phyloP scores from a whole-genome alignment of 2,888 invertebrate genomes.

The Acleris laterana region DNA sequence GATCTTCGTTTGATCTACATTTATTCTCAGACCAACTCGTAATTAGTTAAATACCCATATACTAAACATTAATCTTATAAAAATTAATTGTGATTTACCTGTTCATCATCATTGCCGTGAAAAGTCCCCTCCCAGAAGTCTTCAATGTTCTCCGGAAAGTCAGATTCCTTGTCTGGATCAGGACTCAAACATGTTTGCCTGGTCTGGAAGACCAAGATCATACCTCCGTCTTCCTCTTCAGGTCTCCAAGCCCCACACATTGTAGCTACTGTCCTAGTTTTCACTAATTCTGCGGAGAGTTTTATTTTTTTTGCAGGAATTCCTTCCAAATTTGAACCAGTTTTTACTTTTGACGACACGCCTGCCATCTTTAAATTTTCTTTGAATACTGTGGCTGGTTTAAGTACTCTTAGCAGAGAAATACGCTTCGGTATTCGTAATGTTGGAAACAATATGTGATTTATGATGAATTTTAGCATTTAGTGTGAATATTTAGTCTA shows the following conservation, averaged over 20 bases:
- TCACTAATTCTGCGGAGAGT: slow-evolving; percentile 44
- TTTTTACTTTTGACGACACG: slow-evolving; percentile 52
- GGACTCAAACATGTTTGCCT: slow-evolving; percentile 72
- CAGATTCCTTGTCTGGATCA: slow-evolving; percentile 67
- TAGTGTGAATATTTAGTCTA: slow-evolving; percentile 5
- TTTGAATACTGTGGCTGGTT: slow-evolving; percentile 18
- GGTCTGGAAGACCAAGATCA: slow-evolving; percentile 71
- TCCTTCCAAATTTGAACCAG: slow-evolving; percentile 52
- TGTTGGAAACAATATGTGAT: slow-evolving; percentile 9
- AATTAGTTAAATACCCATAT: background rate
- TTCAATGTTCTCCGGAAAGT: slow-evolving; percentile 77
- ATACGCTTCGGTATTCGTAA: slow-evolving; percentile 2
- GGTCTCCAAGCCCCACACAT: slow-evolving; percentile 82
- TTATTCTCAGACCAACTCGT: too few relatives aligned
- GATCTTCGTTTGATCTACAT: too few relatives aligned
- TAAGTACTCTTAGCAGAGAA: background rate
- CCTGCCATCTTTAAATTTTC: slow-evolving; percentile 54
- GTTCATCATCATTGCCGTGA: slow-evolving; percentile 53
- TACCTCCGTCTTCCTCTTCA: slow-evolving; percentile 76
- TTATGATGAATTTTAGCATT: slow-evolving; percentile 38
- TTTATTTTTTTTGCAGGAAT: slow-evolving; percentile 66
- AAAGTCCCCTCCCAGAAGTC: slow-evolving; percentile 75
- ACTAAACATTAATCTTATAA: background rate
- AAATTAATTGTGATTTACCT: slow-evolving; percentile 53
- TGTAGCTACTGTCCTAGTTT: slow-evolving; percentile 72